Conservation (phyloP, 1,140 invertebrate genomes). For the Drosophila kurseongensis region DNA sequence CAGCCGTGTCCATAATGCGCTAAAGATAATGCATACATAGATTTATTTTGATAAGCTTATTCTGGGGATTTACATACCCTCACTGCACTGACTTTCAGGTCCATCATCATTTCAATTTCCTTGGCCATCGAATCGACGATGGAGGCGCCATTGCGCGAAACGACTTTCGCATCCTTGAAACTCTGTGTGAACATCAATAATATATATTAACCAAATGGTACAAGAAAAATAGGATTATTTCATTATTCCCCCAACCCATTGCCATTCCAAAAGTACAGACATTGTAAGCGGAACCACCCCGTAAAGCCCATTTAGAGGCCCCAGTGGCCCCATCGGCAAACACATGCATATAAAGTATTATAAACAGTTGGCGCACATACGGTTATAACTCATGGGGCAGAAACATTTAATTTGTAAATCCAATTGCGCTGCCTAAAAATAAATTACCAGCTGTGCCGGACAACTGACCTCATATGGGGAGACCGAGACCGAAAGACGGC, state of each 20-base stretch:
- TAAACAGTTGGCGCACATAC: conserved; percentile 37
- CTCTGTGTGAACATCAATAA: conserved; percentile 85
- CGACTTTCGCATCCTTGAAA: conserved; percentile 90
- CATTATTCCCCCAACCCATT: conserved; percentile 1
- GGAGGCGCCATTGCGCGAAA: conserved; percentile 88
- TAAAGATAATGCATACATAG: conserved; percentile 51
- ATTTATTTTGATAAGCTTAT: background rate
- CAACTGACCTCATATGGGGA: conserved; percentile 57
- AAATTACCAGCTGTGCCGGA: conserved; percentile 49
- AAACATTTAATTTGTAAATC: conserved; percentile 53
- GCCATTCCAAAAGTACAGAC: background rate
- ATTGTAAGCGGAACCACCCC: conserved; percentile 9
- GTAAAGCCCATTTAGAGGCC: conserved; percentile 23
- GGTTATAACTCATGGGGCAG: conserved; percentile 10
- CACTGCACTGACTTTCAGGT: conserved; percentile 92
- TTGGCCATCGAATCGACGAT: conserved; percentile 91
- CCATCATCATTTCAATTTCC: conserved; percentile 93
- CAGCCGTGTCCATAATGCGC: conserved; percentile 93
- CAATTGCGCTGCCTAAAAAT: conserved; percentile 65
- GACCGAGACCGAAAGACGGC: conserved; percentile 5
- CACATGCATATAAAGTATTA: conserved; percentile 18
- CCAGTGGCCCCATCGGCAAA: conserved; percentile 26
- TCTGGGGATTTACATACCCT: conserved; percentile 85
- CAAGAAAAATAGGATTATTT: background rate
- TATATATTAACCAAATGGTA: background rate